Evolutionary conservation across 2,888 invertebrate genomes (phyloP).

Genomic region (Electrophaes corylata): DNA sequence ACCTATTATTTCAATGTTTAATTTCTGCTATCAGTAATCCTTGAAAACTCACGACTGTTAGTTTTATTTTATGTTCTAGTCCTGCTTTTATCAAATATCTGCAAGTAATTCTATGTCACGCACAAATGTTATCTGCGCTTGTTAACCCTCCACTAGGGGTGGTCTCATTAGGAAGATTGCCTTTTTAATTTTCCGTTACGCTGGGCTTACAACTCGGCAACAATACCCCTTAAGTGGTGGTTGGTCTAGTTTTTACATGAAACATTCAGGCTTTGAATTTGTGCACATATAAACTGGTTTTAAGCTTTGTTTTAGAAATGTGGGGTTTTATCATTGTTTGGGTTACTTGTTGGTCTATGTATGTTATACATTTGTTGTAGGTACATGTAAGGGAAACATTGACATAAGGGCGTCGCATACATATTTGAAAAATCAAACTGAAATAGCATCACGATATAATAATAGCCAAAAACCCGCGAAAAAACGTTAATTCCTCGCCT

Average conservation of each 20-base stretch:
- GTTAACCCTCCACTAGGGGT: constrained; percentile 56
- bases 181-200: constrained; percentile 76
- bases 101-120: constrained; percentile 20
- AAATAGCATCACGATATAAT: too few relatives aligned
- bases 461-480: too few relatives aligned
- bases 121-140: constrained; percentile 40
- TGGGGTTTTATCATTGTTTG: constrained; percentile 8
- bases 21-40: neutral
- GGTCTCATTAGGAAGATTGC: constrained; percentile 73
- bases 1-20: neutral
- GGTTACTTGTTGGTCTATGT: neutral
- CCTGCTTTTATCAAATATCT: constrained; percentile 20
- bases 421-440: neutral
- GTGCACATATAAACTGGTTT: constrained; percentile 23
- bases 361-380: neutral
- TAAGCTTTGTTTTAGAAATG: constrained; percentile 23
- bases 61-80: neutral
- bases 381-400: neutral
- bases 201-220: constrained; percentile 48
- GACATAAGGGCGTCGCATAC: neutral
- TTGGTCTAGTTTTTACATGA: constrained; percentile 41
- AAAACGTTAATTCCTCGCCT: too few relatives aligned
- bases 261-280: constrained; percentile 35
- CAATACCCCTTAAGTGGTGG: constrained; percentile 49
- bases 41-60: neutral